These are phyloP conservation scores for Omphaloscelis lunosa DNA, from an alignment of 2,888 invertebrate genomes.

Conservation along the genomic window DNA sequence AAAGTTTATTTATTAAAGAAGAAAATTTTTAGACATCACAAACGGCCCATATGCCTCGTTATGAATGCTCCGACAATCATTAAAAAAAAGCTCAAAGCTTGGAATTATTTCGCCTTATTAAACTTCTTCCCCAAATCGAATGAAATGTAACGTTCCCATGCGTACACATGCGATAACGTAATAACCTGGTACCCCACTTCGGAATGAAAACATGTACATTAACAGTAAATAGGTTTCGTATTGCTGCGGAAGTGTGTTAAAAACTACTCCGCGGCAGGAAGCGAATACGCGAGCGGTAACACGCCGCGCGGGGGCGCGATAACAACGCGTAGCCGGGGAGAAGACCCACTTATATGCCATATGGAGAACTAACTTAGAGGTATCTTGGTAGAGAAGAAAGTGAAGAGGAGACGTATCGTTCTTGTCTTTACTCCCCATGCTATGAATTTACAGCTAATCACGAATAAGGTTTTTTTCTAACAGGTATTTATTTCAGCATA, in stretches of 20 bases:
- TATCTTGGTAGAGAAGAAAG: neutral
- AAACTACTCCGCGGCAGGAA: constrained; percentile 66
- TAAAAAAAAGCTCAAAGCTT: neutral
- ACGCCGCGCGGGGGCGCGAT: constrained; percentile 11
- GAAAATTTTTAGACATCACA: neutral
- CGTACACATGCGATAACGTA: constrained; percentile 3
- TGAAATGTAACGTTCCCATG: neutral
- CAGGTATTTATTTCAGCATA: too few relatives aligned
- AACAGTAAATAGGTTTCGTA: constrained; percentile 55
- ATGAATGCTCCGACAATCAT: neutral
- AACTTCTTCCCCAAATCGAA: neutral
- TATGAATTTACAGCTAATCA: neutral
- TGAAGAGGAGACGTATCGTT: neutral
- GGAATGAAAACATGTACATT: constrained; percentile 50
- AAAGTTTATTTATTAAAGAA: neutral
- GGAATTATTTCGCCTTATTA: neutral
- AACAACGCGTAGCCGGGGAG: neutral
- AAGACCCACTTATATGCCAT: constrained; percentile 1
- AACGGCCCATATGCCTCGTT: neutral
- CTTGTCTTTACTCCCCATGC: neutral
- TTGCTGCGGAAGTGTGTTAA: constrained; percentile 65
- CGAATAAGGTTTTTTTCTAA: too few relatives aligned
- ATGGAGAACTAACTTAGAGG: neutral
- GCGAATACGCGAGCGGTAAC: constrained; percentile 48
- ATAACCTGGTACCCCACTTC: constrained; percentile 44